These are phyloP conservation scores for Bryconaethiops microstoma DNA, from an alignment of 2,797 vertebrate genomes.

Conservation along the genomic window DNA sequence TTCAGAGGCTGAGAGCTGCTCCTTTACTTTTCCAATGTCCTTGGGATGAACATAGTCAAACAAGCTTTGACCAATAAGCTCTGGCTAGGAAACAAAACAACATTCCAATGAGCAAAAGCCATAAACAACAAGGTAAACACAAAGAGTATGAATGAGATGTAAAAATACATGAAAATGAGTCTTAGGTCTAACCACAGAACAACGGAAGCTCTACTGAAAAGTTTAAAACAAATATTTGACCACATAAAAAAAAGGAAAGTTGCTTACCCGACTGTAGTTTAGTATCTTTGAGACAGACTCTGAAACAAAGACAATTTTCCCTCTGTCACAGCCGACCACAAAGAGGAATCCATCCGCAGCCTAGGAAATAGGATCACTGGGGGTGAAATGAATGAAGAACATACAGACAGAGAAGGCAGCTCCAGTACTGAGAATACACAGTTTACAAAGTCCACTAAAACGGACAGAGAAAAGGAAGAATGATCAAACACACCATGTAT, in stretches of 20 bases:
- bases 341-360: conserved; percentile 95
- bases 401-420: conserved; percentile 15
- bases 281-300: conserved; percentile 92
- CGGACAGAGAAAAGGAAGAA: not conserved
- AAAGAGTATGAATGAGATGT: not conserved
- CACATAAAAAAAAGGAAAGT: not conserved
- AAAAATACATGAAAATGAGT: not conserved
- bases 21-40: conserved; percentile 96
- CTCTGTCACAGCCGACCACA: conserved; percentile 95
- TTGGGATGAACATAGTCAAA: conserved; percentile 97
- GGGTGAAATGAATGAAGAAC: conserved; percentile 20
- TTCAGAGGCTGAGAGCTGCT: conserved; percentile 91
- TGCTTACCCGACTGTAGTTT: conserved; percentile 89
- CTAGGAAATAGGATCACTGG: conserved; percentile 70
- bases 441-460: not conserved
- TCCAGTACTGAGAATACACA: conserved; percentile 8
- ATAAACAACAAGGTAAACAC: not conserved
- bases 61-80: conserved; percentile 91
- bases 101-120: conserved; percentile 41
- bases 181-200: not conserved
- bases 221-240: not conserved
- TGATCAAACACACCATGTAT: not conserved
- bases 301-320: conserved; percentile 94
- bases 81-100: conserved; percentile 72
- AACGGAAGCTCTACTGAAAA: not conserved